Percentiles rank a stretch among this genome's conserved stretches.
These are phyloP conservation scores for Holacanthella duospinosa DNA, from an alignment of 2,888 invertebrate species.

Conservation along the genomic window DNA sequence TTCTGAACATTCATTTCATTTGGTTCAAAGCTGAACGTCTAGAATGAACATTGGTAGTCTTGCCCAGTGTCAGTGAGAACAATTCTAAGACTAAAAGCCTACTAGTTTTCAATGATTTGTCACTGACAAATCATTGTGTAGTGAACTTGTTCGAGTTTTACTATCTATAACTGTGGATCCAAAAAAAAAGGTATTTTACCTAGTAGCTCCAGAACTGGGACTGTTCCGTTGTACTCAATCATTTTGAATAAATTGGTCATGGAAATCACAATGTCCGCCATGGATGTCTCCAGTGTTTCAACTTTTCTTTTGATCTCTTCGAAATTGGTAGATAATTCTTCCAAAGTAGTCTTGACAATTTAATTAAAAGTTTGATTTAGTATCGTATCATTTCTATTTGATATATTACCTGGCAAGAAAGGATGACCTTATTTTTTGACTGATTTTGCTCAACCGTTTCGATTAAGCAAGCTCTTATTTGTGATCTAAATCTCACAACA, in stretches of 20 bases:
- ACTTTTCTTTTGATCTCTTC: slow-evolving; percentile 18
- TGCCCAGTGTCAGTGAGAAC: too few relatives aligned
- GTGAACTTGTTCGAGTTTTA: too few relatives aligned
- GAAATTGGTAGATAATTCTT: background rate
- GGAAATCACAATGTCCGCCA: slow-evolving; percentile 27
- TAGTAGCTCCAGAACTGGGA: slow-evolving; percentile 29
- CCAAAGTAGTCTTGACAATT: too few relatives aligned
- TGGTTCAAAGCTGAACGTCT: too few relatives aligned
- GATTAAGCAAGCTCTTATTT: slow-evolving; percentile 21
- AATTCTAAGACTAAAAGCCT: too few relatives aligned
- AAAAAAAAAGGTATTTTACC: slow-evolving; percentile 14
- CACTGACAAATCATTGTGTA: too few relatives aligned
- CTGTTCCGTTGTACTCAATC: slow-evolving; percentile 26
- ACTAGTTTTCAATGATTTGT: too few relatives aligned
- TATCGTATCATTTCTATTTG: background rate
- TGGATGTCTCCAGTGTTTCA: slow-evolving; percentile 15
- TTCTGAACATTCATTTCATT: too few relatives aligned
- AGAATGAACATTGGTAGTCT: too few relatives aligned
- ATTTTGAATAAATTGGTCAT: slow-evolving; percentile 29
- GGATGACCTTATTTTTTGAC: slow-evolving; percentile 25
- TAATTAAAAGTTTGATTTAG: slow-evolving; percentile 1
- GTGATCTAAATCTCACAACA: slow-evolving; percentile 19
- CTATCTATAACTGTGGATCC: too few relatives aligned
- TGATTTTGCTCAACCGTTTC: slow-evolving; percentile 33
- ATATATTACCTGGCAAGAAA: slow-evolving; percentile 16